Evolutionary conservation across 2,113 vertebrate genomes (phyloP), one percentile per base, ranked within the genome.

Genomic region (Camelus dromedarius): DNA sequence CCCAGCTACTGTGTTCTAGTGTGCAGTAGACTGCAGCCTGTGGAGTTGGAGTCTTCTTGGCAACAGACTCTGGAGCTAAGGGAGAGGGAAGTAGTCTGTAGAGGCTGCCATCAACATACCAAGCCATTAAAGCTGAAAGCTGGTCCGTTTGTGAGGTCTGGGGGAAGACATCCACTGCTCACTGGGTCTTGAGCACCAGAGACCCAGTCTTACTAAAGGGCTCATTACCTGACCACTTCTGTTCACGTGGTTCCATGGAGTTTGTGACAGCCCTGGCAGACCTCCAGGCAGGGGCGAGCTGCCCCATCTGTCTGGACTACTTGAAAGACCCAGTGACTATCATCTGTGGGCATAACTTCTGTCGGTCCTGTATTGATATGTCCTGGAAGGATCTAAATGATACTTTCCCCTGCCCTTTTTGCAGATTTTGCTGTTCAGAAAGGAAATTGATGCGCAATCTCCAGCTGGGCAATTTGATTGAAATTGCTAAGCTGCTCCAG

Each of bases 331-430:
- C 94, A 19, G 96, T 97, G 90, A 92, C 95, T 50, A 82, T 96
- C 38, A 8, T 22, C 20, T 95, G 96, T 2, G 89, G 95, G 16
- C 96, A 97, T 84, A 97, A 97, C 75, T 98, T 97, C 83, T 98
- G 96, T 76, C 85, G 52, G 30, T 12, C 69, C 52, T 97, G 79
- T 50, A 95, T 97, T 42, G 58, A 0, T 54, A 18, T n/a, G 8
- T 95, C 30, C 73, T 96, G 96, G 94, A 94, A 97, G 62, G 73
- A 73, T 38, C 56, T 76, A 0, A 46, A n/a, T 18, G 26, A 42
- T 54, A 46, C 3, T 76, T 97, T 89, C 16, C 67, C 77, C 6
- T 96, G 97, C 16, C 87, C 94, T 12, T 46, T 48, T 26, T 97
- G 96, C 79, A 73, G 58, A 38, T 54, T 66, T 35, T 48, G 32